Evolutionary conservation across 2,888 invertebrate genomes (phyloP).

Genomic region (Shargacucullia verbasci): DNA sequence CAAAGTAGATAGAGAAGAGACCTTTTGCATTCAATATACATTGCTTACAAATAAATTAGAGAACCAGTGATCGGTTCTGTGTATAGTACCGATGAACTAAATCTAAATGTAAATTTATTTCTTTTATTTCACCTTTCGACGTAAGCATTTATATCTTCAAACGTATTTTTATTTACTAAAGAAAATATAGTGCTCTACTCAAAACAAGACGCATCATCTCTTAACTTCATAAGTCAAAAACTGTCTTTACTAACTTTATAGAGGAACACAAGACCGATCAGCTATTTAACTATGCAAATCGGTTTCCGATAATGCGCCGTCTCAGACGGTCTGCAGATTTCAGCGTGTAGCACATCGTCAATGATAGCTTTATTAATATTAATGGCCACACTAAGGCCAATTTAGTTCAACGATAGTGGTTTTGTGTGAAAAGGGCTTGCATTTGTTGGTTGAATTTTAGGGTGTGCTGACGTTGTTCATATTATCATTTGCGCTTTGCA

Average conservation of each 20-base stretch:
- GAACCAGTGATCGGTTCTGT: no score
- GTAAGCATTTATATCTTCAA: no score
- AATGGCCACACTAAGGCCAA: slow-evolving; percentile 54
- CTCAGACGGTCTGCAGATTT: slow-evolving; percentile 49
- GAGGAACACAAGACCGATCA: slow-evolving; percentile 28
- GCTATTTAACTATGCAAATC: slow-evolving; percentile 69
- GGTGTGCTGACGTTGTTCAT: neutral
- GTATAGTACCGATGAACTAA: no score
- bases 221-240: slow-evolving; percentile 4
- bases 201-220: no score
- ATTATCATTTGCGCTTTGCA: no score
- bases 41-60: no score
- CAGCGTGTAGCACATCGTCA: slow-evolving; percentile 39
- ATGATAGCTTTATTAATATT: slow-evolving; percentile 70
- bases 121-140: no score
- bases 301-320: slow-evolving; percentile 65
- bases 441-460: neutral
- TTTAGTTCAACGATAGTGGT: slow-evolving; percentile 53
- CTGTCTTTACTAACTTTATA: slow-evolving; percentile 22
- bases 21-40: no score
- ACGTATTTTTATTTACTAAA: no score
- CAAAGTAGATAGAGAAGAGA: no score
- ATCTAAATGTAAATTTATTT: no score
- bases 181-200: no score
- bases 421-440: slow-evolving; percentile 26